Conservation (phyloP, 2,797 vertebrate genomes). For the Pteronotus mesoamericanus region DNA sequence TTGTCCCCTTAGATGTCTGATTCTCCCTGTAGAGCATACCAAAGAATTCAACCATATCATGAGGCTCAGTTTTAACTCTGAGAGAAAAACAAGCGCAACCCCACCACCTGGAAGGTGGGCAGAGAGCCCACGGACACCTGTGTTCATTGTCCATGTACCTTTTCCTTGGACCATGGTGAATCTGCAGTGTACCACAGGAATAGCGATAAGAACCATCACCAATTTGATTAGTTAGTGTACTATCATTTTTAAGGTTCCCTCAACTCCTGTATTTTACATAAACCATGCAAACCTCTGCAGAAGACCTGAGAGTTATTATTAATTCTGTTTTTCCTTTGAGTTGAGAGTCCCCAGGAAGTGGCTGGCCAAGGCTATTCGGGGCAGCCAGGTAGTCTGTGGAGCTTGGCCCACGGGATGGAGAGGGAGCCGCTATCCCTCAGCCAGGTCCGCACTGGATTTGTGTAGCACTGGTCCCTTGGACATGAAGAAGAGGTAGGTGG, state of each 20-base stretch:
- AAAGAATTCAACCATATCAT: neutral
- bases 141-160: fast-evolving
- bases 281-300: neutral
- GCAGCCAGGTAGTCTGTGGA: neutral
- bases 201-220: neutral
- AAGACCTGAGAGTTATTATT: neutral
- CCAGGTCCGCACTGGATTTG: neutral
- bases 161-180: neutral
- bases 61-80: neutral
- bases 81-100: neutral
- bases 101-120: neutral
- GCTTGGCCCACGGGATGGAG: neutral
- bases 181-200: neutral
- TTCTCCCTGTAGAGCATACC: neutral
- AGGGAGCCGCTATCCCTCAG: neutral
- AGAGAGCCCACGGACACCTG: too few relatives aligned
- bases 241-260: neutral
- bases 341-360: neutral
- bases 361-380: neutral
- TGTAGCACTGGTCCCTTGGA: neutral
- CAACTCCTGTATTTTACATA: neutral
- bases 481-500: neutral
- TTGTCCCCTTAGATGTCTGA: neutral
- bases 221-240: neutral
- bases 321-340: neutral